These are phyloP conservation scores for Athene noctua DNA, from an alignment of 2,113 vertebrate genomes.

Conservation along the genomic window DNA sequence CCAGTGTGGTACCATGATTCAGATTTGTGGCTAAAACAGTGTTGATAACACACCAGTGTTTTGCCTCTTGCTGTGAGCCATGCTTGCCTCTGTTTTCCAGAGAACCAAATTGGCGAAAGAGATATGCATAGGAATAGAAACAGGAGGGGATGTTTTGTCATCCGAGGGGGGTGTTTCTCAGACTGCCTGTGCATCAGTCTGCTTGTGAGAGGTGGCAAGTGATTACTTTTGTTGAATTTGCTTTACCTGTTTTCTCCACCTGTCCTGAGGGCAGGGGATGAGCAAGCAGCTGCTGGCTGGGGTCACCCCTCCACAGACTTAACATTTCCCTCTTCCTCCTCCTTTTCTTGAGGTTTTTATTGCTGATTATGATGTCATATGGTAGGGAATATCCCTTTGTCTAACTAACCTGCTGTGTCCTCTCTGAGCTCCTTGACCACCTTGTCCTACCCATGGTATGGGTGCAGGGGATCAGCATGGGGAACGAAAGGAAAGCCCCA, in stretches of 20 bases:
- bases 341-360: neutral
- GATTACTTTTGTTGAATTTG: neutral
- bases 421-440: neutral
- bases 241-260: neutral
- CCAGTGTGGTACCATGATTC: neutral
- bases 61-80: neutral
- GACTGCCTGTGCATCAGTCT: neutral
- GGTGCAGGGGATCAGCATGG: too few relatives aligned
- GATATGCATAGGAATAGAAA: neutral
- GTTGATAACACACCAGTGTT: neutral
- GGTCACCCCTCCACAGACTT: neutral
- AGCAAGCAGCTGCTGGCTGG: neutral
- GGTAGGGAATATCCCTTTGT: neutral
- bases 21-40: neutral
- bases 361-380: accelerated
- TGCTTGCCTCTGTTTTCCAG: neutral
- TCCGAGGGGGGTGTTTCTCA: neutral
- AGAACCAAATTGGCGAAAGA: neutral
- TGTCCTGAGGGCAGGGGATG: neutral
- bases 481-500: neutral
- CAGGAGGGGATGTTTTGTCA: accelerated
- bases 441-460: accelerated
- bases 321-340: neutral
- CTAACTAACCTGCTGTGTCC: neutral
- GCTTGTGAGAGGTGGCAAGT: too few relatives aligned